These are phyloP conservation scores for Drosophila pseudotalamancana DNA, from an alignment of 2,888 invertebrate species.

Conservation along the genomic window DNA sequence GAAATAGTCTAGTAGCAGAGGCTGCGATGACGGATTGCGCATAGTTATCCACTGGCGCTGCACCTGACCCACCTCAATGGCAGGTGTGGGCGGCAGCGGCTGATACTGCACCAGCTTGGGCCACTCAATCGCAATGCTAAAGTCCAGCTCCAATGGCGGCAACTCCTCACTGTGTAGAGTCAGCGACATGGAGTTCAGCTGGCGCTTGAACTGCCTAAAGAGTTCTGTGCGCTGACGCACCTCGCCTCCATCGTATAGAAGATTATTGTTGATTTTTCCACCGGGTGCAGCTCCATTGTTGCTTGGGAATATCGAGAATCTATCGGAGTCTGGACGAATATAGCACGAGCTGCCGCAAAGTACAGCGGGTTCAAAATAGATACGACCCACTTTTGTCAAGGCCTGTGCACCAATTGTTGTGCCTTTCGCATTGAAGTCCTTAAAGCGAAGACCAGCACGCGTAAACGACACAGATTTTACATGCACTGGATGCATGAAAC, in stretches of 20 bases:
- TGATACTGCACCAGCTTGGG: conserved; percentile 82
- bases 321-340: conserved; percentile 55
- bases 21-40: conserved; percentile 81
- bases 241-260: conserved; percentile 81
- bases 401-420: conserved; percentile 85
- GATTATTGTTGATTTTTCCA: conserved; percentile 56
- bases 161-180: conserved; percentile 82
- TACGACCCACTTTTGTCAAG: conserved; percentile 86
- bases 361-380: conserved; percentile 89
- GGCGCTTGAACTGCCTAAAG: conserved; percentile 81
- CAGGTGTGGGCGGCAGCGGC: conserved; percentile 72
- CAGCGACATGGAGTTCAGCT: conserved; percentile 80
- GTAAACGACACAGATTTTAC: conserved; percentile 86
- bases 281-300: neutral
- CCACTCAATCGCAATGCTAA: conserved; percentile 83
- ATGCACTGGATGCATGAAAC: conserved; percentile 92
- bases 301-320: conserved; percentile 48
- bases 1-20: conserved; percentile 80
- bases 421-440: conserved; percentile 84
- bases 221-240: conserved; percentile 82
- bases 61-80: conserved; percentile 81
- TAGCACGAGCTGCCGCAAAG: conserved; percentile 86
- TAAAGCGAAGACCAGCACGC: conserved; percentile 87
- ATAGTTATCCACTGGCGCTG: conserved; percentile 80
- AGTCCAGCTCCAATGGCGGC: conserved; percentile 81